Percentiles rank a stretch among this genome's conserved stretches.
phyloP scores from a whole-genome alignment of 2,797 vertebrate genomes.

The Sebastes kiyomatsui region DNA sequence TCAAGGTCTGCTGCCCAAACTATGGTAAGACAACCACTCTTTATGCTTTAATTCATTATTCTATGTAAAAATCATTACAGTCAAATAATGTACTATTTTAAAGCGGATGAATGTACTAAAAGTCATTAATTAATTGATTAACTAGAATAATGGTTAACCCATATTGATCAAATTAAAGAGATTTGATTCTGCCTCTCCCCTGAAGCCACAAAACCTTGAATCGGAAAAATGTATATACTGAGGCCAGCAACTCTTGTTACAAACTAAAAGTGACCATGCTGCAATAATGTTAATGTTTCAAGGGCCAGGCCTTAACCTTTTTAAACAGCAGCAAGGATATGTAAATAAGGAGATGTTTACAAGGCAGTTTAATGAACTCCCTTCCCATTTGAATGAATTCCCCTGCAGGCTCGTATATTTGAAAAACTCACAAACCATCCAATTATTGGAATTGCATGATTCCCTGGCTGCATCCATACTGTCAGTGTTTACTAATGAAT shows the following conservation, averaged over 20 bases:
- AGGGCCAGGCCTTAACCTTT: background rate
- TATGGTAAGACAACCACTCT: conserved; percentile 78
- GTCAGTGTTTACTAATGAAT: background rate
- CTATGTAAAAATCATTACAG: background rate
- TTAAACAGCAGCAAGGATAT: conserved; percentile 10
- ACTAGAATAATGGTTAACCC: background rate
- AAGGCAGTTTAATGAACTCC: background rate
- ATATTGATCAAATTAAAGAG: background rate
- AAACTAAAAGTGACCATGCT: background rate
- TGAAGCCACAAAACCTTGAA: conserved; percentile 2
- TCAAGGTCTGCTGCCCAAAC: conserved; percentile 89
- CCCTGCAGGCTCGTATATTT: background rate
- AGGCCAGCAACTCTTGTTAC: background rate
- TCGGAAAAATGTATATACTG: background rate
- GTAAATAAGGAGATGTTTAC: conserved; percentile 21
- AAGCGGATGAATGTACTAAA: background rate
- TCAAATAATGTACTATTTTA: background rate
- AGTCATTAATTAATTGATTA: background rate
- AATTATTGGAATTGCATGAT: conserved; percentile 4
- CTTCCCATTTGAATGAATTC: conserved; percentile 1
- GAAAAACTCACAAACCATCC: conserved; percentile 12
- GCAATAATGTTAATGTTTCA: conserved; percentile 21
- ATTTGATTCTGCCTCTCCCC: background rate
- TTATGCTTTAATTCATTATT: background rate
- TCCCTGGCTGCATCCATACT: background rate